Evolutionary conservation across 2,888 invertebrate genomes (phyloP).

Genomic region (Xestia xanthographa): DNA sequence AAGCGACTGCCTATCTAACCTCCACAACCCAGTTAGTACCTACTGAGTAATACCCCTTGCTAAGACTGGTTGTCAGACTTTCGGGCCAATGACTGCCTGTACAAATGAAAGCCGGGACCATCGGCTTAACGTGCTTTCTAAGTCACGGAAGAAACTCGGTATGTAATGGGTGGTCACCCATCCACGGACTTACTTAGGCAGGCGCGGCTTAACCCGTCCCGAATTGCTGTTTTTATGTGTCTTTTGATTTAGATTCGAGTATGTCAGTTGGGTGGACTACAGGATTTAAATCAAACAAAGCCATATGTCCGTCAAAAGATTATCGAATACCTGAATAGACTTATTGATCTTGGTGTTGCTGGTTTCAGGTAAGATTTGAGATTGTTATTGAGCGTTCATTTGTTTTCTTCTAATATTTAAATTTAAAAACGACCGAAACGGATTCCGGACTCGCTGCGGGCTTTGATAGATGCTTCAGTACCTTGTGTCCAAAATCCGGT

Average conservation of each 20-base stretch:
- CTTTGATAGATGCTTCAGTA: neutral
- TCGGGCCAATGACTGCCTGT: neutral
- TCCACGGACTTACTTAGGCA: neutral
- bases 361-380: conserved; percentile 90
- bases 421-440: no score
- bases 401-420: neutral
- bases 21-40: neutral
- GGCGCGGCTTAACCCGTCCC: neutral
- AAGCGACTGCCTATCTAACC: neutral
- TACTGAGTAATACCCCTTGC: neutral
- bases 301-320: conserved; percentile 92
- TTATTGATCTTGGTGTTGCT: conserved; percentile 92
- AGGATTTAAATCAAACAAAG: conserved; percentile 93
- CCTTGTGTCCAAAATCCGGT: neutral
- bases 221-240: neutral
- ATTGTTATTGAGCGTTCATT: neutral
- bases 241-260: conserved; percentile 89
- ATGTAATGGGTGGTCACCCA: neutral
- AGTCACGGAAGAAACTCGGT: neutral
- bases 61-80: neutral
- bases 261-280: conserved; percentile 93
- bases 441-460: neutral
- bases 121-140: neutral
- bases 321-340: conserved; percentile 91
- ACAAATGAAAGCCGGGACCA: neutral